phyloP scores from a whole-genome alignment of 2,888 invertebrate genomes.

The Onthophagus sagittarius region DNA sequence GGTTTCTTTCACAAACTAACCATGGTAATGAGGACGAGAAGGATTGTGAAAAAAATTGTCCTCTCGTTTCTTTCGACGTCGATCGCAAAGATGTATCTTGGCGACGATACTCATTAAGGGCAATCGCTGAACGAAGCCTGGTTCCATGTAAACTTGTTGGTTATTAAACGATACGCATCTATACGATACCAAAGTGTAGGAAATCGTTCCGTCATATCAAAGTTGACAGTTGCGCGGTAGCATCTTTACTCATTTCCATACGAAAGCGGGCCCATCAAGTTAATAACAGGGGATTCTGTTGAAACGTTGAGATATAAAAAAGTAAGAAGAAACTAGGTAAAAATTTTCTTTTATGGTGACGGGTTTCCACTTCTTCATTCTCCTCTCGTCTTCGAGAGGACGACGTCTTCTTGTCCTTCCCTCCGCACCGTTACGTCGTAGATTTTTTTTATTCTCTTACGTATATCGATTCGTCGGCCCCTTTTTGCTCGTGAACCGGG shows the following conservation, averaged over 20 bases:
- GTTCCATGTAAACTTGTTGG: neutral
- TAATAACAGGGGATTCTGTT: neutral
- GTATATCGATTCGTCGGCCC: constrained; percentile 12
- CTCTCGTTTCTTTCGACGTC: neutral
- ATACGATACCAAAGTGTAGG: neutral
- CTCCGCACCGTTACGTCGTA: neutral
- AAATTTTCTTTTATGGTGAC: neutral
- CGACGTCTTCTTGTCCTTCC: neutral
- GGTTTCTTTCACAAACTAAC: neutral
- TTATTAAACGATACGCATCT: neutral
- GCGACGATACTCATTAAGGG: neutral
- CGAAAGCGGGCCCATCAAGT: neutral
- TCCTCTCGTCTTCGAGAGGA: neutral
- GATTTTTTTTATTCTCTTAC: neutral
- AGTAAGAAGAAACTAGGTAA: neutral
- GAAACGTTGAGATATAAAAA: neutral
- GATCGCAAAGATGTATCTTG: neutral
- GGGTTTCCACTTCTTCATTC: neutral
- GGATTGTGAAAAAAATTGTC: neutral
- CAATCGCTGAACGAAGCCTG: neutral
- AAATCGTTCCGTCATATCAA: neutral
- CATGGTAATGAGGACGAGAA: neutral
- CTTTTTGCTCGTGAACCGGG: constrained; percentile 17
- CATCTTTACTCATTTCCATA: neutral
- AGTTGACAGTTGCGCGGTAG: neutral